These are phyloP conservation scores for Oryzias woworae DNA, from an alignment of 2,113 vertebrate genomes.

Conservation along the genomic window DNA sequence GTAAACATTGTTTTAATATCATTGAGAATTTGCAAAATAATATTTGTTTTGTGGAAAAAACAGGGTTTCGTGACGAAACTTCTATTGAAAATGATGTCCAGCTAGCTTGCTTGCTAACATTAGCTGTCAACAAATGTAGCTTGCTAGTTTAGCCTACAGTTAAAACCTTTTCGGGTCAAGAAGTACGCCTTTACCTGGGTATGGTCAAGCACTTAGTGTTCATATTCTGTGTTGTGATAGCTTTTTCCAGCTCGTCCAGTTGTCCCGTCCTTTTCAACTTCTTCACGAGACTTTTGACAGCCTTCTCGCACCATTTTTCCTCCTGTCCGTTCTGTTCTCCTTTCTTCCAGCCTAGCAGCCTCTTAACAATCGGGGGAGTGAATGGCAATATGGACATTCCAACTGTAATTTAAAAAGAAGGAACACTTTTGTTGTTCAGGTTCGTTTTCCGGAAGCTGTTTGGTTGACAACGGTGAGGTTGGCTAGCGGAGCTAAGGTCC, in stretches of 20 bases:
- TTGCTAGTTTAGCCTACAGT: conserved; percentile 8
- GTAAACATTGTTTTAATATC: too few relatives aligned
- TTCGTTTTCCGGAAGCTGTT: too few relatives aligned
- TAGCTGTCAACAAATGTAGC: conserved; percentile 20
- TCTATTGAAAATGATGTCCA: background rate
- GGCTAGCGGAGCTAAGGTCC: conserved; percentile 13
- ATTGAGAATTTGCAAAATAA: too few relatives aligned
- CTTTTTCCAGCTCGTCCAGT: conserved; percentile 96
- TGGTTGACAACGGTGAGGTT: background rate
- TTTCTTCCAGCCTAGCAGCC: conserved; percentile 97
- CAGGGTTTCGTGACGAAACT: background rate
- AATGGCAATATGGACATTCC: conserved; percentile 96
- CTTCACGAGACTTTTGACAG: conserved; percentile 97
- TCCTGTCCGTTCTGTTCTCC: conserved; percentile 98
- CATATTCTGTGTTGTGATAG: conserved; percentile 92
- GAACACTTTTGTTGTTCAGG: too few relatives aligned
- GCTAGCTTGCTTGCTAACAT: conserved; percentile 8
- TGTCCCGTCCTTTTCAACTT: conserved; percentile 98
- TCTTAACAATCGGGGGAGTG: conserved; percentile 95
- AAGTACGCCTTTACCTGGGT: conserved; percentile 81
- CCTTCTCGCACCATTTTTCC: conserved; percentile 99
- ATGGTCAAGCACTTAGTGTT: conserved; percentile 98
- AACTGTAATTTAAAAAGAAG: background rate
- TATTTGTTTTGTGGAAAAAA: too few relatives aligned
- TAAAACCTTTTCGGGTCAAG: background rate